Evolutionary conservation across 1,140 invertebrate genomes (phyloP), one percentile per base, ranked within the genome.

Genomic region (Ips typographus): DNA sequence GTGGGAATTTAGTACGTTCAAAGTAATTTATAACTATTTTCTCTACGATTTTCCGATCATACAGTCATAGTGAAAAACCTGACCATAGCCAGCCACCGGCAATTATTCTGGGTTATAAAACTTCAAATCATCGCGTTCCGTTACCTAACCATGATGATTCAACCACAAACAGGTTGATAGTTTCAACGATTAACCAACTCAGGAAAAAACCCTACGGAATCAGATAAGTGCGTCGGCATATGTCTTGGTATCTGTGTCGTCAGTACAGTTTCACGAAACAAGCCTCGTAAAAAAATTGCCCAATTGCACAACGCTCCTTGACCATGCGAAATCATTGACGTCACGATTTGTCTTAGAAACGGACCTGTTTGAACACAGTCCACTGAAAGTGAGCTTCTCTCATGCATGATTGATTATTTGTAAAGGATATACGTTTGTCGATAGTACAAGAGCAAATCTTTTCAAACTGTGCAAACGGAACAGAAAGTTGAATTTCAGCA

Each of bases 321-420:
- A 41, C 57, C 57, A 59, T 59, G 40, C 59, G 59, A 61, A 61
- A 61, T 61, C 59, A 47, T 61, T 61, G 59, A 61, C 59, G 59
- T 61, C 59, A 61, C 22, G 43, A 44, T 39, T n/a, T 49, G 47
- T 61, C 59, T 61, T 47, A 49, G 59, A 61, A 61, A 47, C 59
- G 59, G 38, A 61, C 41, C 39, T 36, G 44, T 22, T 49, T 8
- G 22, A 49, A 49, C 44, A 49, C 44, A 49, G 6, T 22, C 22
- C 22, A 22, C 22, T 22, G 22, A 22, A 22, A 22, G 22, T 22
- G 22, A 22, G 22, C 22, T 22, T 22, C 22, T 22, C 22, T 22
- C 22, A 22, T 22, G 22, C 22, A 22, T 22, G 22, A 22, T 22
- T 22, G 22, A 22, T 22, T 22, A 22, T 22, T 22, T 22, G 22